Evolutionary conservation across 1,140 invertebrate species (phyloP), one percentile per base, ranked within the genome.

Genomic region (Chironomus striatipennis): DNA sequence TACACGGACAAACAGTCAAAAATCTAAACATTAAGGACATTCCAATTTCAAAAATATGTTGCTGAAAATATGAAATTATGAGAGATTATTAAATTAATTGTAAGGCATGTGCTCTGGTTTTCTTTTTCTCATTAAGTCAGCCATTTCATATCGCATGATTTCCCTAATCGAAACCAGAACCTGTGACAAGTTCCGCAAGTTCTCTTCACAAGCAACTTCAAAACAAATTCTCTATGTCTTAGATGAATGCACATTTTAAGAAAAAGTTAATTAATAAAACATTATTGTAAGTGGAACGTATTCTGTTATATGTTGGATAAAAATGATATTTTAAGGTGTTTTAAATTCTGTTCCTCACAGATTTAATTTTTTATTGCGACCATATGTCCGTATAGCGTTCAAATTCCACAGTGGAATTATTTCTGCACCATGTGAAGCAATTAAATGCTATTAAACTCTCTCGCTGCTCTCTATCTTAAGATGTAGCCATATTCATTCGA

Each of bases 1-100:
- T n/a, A n/a, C n/a, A n/a, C n/a, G 24, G 24, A 34, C 24, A n/a
- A n/a, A n/a, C n/a, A n/a, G n/a, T n/a, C n/a, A n/a, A n/a, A n/a
- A 34, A 34, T 5, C 24, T 34, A 5, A 34, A 34, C 24, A 2
- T 34, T 34, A 34, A 5, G 1, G 24, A 34, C 24, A 34, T 34
- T 34, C 1, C 24, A 34, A 5, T 5, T 2, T 34, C 24, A 34
- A 34, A 1, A 34, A 34, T 2, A 2, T 5, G 24, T 2, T 34
- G 24, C 24, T 34, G 15, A 57, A 57, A 57, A 57, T 57, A 57
- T 15, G 12, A 57, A 57, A 57, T 34, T 34, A 57, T 57, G 47
- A 57, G n/a, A 70, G 65, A 70, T 70, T 20, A 70, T 70, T 70
- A 18, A 67, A 70, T 70, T 70, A 70, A 70, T 70, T 70, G 65